Percentiles rank a stretch among this genome's conserved stretches.
These are phyloP conservation scores for Sebastes cheni DNA, from an alignment of 2,797 vertebrate species.

Conservation along the genomic window DNA sequence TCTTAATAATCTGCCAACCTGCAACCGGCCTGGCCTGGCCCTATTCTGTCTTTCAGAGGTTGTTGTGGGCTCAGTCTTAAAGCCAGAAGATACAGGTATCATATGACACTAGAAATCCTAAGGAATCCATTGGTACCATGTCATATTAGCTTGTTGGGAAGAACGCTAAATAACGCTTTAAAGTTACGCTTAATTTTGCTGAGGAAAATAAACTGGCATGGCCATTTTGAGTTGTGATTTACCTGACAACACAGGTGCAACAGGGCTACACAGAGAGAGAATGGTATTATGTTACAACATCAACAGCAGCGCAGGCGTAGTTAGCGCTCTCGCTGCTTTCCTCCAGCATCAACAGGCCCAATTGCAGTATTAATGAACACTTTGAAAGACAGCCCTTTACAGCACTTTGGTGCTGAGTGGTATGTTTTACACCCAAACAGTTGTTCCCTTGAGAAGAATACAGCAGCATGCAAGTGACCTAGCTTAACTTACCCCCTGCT, in stretches of 20 bases:
- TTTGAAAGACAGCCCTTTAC: slow-evolving; percentile 38
- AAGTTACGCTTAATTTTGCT: too few relatives aligned
- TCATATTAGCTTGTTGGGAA: too few relatives aligned
- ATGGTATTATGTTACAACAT: background rate
- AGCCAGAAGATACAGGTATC: too few relatives aligned
- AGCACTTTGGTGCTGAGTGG: slow-evolving; percentile 40
- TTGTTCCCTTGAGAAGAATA: slow-evolving; percentile 33
- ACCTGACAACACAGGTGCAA: background rate
- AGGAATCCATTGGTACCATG: too few relatives aligned
- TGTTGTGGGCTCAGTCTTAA: too few relatives aligned
- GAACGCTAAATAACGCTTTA: too few relatives aligned
- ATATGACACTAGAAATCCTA: too few relatives aligned
- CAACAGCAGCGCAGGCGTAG: slow-evolving; percentile 6
- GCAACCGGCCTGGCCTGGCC: too few relatives aligned
- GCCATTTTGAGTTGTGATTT: background rate
- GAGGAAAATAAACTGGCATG: too few relatives aligned
- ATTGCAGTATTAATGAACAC: slow-evolving; percentile 26
- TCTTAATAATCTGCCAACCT: too few relatives aligned
- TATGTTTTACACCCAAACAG: slow-evolving; percentile 63
- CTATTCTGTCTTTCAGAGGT: too few relatives aligned
- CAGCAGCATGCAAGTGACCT: slow-evolving; percentile 39
- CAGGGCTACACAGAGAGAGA: background rate
- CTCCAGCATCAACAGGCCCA: slow-evolving; percentile 28
- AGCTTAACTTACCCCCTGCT: slow-evolving; percentile 50
- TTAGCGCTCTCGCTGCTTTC: background rate